Conservation (phyloP, 30 jellyfish, hydroid and myxozoan species). For the Catostylus mosaicus region DNA sequence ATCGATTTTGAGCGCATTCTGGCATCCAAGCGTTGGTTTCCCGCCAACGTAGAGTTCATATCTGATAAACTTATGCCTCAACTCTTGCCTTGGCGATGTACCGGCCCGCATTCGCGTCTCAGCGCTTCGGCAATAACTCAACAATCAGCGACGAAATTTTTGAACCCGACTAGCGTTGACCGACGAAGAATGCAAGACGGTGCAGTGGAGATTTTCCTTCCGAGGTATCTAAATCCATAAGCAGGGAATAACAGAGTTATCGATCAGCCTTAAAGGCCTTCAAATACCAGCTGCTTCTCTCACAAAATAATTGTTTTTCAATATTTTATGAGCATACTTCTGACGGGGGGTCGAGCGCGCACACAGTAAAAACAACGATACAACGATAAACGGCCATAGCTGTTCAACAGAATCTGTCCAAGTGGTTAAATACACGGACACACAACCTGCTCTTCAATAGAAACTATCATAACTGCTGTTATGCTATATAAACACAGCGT, state of each 20-base stretch:
- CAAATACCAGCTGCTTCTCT: constrained; percentile 41
- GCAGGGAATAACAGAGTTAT: constrained; percentile 4
- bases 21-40: neutral
- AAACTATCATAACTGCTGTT: neutral
- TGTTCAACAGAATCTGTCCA: too few relatives aligned
- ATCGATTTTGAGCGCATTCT: constrained; percentile 15
- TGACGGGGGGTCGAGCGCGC: constrained; percentile 41
- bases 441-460: neutral
- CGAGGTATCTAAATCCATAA: neutral
- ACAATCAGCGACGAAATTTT: too few relatives aligned
- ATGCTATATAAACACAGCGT: neutral
- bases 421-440: neutral
- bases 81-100: neutral
- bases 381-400: neutral
- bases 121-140: too few relatives aligned
- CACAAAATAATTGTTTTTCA: constrained; percentile 57
- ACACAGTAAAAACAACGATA: neutral
- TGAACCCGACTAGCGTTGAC: too few relatives aligned
- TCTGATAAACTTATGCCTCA: neutral
- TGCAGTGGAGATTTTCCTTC: neutral
- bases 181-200: too few relatives aligned
- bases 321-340: constrained; percentile 47
- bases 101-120: neutral
- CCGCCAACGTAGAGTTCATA: constrained; percentile 2
- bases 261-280: constrained; percentile 10